phyloP scores from a whole-genome alignment of 2,888 invertebrate genomes.

The Andrena bicolor region DNA sequence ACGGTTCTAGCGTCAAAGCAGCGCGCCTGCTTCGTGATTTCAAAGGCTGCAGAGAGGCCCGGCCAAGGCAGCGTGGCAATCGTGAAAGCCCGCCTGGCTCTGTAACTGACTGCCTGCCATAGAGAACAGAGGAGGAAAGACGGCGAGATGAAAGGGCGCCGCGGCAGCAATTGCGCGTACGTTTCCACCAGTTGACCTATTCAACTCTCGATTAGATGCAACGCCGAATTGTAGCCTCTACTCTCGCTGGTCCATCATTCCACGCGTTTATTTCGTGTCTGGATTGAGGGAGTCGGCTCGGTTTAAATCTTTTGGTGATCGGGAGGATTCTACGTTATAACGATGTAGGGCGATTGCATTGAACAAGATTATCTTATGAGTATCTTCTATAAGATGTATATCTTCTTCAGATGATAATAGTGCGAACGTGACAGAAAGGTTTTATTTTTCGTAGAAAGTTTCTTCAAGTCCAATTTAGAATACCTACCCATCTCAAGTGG shows the following conservation, averaged over 20 bases:
- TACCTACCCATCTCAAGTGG: too few species aligned
- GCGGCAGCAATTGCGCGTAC: constrained; percentile 68
- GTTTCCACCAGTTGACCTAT: constrained; percentile 69
- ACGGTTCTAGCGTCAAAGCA: constrained; percentile 66
- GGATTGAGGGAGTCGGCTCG: background rate
- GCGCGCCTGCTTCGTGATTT: constrained; percentile 61
- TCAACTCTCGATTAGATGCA: constrained; percentile 67
- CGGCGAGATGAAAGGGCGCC: constrained; percentile 72
- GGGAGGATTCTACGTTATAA: background rate
- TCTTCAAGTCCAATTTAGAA: too few species aligned
- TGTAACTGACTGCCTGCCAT: background rate
- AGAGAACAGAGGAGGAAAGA: constrained; percentile 32
- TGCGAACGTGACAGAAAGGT: too few species aligned
- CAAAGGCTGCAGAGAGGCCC: constrained; percentile 54
- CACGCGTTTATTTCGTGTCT: constrained; percentile 1
- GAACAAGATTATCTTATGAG: too few species aligned
- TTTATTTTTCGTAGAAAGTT: too few species aligned
- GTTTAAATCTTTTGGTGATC: background rate
- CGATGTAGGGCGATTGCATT: too few species aligned
- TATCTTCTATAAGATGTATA: too few species aligned
- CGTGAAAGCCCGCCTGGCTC: constrained; percentile 58
- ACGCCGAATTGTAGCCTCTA: constrained; percentile 59
- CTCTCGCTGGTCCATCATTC: constrained; percentile 17
- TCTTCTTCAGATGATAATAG: too few species aligned
- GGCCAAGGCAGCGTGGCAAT: constrained; percentile 38